phyloP scores from a whole-genome alignment of 2,113 vertebrate genomes.

The Coregonus clupeaformis region DNA sequence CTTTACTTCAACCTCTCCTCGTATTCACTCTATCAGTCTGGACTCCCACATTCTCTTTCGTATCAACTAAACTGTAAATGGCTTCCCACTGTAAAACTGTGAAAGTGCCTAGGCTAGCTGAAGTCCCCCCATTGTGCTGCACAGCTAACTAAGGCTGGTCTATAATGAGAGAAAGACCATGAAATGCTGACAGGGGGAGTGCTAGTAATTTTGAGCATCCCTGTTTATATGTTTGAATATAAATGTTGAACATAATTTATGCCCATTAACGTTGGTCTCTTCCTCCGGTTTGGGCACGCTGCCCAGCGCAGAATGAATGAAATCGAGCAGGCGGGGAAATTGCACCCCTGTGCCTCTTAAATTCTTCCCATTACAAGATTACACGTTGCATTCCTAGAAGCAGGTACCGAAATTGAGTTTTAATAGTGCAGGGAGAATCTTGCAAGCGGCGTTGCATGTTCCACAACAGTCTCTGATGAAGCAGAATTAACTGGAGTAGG shows the following conservation, averaged over 20 bases:
- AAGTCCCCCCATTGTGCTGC: neutral
- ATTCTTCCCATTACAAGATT: constrained; percentile 62
- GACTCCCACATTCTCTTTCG: neutral
- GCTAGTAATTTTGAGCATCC: constrained; percentile 33
- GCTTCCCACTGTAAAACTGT: too few species aligned
- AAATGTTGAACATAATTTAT: constrained; percentile 61
- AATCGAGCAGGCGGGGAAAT: constrained; percentile 16
- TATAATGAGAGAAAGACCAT: constrained; percentile 21
- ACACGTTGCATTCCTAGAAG: constrained; percentile 45
- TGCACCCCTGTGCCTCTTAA: constrained; percentile 49
- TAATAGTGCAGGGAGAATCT: constrained; percentile 56
- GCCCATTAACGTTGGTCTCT: constrained; percentile 35
- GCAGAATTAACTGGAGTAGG: constrained; percentile 37
- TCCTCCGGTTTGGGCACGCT: constrained; percentile 52
- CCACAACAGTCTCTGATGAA: constrained; percentile 31
- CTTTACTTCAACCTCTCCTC: constrained; percentile 17
- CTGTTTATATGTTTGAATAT: constrained; percentile 37
- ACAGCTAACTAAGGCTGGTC: constrained; percentile 12
- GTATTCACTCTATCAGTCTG: neutral
- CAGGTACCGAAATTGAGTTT: constrained; percentile 50
- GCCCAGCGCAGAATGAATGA: constrained; percentile 53
- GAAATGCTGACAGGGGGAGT: constrained; percentile 21
- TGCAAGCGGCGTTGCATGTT: neutral
- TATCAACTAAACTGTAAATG: too few species aligned
- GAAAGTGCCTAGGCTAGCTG: neutral